Evolutionary conservation across 2,797 vertebrate species (phyloP).

Genomic region (Ammospiza maritima): DNA sequence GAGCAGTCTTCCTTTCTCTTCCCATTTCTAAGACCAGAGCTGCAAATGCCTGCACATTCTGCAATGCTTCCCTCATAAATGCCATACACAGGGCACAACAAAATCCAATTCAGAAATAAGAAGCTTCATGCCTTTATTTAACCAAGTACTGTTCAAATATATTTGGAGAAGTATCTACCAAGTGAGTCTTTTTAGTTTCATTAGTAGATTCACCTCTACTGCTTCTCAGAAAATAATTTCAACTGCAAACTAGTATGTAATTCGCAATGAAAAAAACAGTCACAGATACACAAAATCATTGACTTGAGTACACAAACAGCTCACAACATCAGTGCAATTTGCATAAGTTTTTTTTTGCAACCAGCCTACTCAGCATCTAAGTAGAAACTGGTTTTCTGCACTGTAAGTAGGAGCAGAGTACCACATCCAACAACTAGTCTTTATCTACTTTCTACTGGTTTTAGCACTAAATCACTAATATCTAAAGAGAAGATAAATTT

Average conservation of each 20-base stretch:
- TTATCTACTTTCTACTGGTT: not conserved
- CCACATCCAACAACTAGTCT: not conserved
- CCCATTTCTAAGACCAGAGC: not conserved
- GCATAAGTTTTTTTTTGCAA: not conserved
- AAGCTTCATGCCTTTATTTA: not conserved
- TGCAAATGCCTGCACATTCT: rapidly evolving
- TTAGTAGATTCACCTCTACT: not conserved
- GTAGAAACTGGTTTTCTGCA: not conserved
- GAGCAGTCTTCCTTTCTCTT: not conserved
- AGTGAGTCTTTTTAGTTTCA: not conserved
- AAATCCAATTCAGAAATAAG: not conserved
- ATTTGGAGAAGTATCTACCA: not conserved
- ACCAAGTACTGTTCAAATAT: not conserved
- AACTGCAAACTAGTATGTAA: not conserved
- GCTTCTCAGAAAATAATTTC: not conserved
- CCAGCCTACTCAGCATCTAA: not conserved
- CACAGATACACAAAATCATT: not conserved
- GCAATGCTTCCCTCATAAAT: not conserved
- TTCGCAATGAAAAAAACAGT: not conserved
- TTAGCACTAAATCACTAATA: not conserved
- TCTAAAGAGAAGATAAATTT: not conserved
- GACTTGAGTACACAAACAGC: not conserved
- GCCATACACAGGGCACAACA: rapidly evolving
- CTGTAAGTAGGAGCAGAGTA: not conserved
- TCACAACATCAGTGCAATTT: not conserved